Base-by-base conservation (phyloP, 2,113 vertebrate genomes). In the Lophotis ruficrista region DNA sequence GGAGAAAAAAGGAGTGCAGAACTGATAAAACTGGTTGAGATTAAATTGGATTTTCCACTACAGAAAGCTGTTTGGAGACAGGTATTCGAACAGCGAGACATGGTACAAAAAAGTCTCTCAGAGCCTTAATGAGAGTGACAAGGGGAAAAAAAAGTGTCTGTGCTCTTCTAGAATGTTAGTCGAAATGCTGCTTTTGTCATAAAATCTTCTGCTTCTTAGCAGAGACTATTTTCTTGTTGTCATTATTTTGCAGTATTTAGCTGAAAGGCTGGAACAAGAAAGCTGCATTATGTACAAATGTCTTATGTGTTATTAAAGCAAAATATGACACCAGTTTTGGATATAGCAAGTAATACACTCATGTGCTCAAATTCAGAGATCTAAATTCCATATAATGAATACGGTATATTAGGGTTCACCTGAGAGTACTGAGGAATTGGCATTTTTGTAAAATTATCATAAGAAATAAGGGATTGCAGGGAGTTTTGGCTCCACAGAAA, bases 21-120 rank as follows among this genome's bases (percentile, higher is more conserved):
- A 97, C 89, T 97, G 94, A 96, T 96, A 97, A 97, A 96, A 97
- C 62, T 93, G 83, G 95, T 97, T 96, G 95, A 97, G 96, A 97
- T 97, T 97, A 98, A 98, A 98, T 97, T 97, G 96, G 97, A 97
- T 98, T 98, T 98, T 97, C 96, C 96, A 96, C 95, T 93, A 97
- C 94, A 97, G 95, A 97, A 97, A 95, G 83, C 90, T 97, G 84
- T 96, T 96, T 96, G 92, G 93, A 95, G 95, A 95, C 96, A 98
- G 85, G 96, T 97, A 97, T 97, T 98, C 41, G 48, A 94, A 93
- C 94, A 90, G 84, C 0, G 0, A 94, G 97, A 97, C 84, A 92
- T 7, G 41, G 45, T 86, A 95, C 51, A 94, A 88, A 94, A 89
- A 96, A 89, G 64, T 71, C 48, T 92, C 78, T 94, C 76, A 66